Percentiles rank a stretch among this genome's conserved stretches.
phyloP scores from a whole-genome alignment of 2,797 vertebrate species.

The Crenichthys baileyi region DNA sequence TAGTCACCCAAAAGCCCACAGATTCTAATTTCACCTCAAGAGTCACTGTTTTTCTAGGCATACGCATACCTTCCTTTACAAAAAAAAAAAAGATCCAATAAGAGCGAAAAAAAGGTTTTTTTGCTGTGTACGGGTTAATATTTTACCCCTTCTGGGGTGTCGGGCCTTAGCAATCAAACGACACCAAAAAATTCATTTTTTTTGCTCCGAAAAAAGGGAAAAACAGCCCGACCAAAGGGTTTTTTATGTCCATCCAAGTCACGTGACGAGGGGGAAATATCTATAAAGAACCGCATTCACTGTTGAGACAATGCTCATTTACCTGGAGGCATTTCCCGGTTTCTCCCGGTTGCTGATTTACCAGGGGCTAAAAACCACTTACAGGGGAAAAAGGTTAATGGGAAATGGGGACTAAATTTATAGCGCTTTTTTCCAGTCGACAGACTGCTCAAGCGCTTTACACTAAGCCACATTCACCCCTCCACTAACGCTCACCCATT shows the following conservation, averaged over 20 bases:
- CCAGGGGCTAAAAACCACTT: too few relatives aligned
- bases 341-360: too few relatives aligned
- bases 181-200: constrained; percentile 22
- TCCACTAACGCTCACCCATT: too few relatives aligned
- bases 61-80: constrained; percentile 33
- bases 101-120: neutral
- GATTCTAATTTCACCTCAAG: constrained; percentile 55
- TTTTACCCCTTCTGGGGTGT: too few relatives aligned
- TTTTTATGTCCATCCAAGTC: constrained; percentile 36
- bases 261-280: constrained; percentile 21
- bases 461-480: too few relatives aligned
- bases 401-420: too few relatives aligned
- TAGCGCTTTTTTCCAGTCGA: too few relatives aligned
- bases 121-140: neutral
- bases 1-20: constrained; percentile 29
- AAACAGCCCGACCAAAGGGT: neutral
- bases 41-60: constrained; percentile 22
- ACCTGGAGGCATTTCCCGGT: constrained; percentile 1
- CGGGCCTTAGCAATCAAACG: too few relatives aligned
- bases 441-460: too few relatives aligned
- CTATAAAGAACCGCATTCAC: constrained; percentile 33
- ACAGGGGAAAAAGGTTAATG: too few relatives aligned
- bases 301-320: constrained; percentile 6
- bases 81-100: constrained; percentile 21
- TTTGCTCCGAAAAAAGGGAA: constrained; percentile 37